Percentiles rank a stretch among this genome's conserved stretches.
Conservation (phyloP, 2,113 vertebrate species). For the Anguilla japonica region DNA sequence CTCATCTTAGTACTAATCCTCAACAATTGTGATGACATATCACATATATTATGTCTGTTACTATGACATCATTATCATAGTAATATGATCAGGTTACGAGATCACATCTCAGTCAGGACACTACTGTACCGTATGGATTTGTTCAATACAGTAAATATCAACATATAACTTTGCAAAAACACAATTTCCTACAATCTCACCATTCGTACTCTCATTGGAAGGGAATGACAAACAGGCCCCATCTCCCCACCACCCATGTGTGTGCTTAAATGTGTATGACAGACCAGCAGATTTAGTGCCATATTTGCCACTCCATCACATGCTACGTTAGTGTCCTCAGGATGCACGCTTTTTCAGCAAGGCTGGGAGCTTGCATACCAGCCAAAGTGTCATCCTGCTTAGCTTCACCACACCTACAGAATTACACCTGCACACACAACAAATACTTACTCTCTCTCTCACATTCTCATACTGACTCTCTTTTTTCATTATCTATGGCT, state of each 20-base stretch:
- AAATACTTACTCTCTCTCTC: neutral
- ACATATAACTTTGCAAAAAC: too few species aligned
- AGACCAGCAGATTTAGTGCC: neutral
- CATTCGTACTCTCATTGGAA: too few species aligned
- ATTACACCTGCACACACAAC: too few species aligned
- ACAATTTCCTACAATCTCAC: too few species aligned
- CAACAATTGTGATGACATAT: neutral
- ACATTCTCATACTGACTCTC: too few species aligned
- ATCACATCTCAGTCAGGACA: neutral
- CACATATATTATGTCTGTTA: neutral
- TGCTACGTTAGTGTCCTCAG: neutral
- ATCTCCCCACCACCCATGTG: neutral
- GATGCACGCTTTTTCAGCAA: too few species aligned
- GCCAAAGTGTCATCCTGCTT: neutral
- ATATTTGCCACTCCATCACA: conserved; percentile 11
- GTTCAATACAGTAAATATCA: neutral
- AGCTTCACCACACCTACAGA: too few species aligned
- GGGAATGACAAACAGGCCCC: neutral
- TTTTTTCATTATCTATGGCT: too few species aligned
- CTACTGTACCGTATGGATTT: neutral
- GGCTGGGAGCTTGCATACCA: too few species aligned
- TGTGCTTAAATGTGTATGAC: conserved; percentile 16
- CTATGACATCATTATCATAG: neutral
- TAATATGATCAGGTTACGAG: neutral
- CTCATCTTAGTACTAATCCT: neutral